Evolutionary conservation across 2,113 vertebrate species (phyloP).

Genomic region (Cryptotis parvus): DNA sequence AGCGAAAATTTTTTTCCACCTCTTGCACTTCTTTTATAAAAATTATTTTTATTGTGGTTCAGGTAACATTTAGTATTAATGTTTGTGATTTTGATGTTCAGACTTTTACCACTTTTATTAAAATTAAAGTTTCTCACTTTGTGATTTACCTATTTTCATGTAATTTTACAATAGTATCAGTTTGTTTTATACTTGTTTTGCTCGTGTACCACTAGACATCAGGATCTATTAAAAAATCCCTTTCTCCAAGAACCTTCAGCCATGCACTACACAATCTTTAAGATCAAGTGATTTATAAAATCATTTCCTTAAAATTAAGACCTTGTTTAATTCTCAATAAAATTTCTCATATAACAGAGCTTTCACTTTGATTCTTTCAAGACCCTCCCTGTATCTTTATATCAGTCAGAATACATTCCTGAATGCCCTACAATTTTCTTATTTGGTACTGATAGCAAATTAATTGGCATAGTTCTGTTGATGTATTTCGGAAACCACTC

Average conservation of each 20-base stretch:
- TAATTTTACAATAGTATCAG: no score
- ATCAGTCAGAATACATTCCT: background rate
- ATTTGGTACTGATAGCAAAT: background rate
- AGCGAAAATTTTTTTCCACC: background rate
- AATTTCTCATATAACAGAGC: background rate
- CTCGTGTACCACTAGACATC: no score
- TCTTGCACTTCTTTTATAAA: no score
- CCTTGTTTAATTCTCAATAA: constrained; percentile 2
- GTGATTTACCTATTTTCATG: no score
- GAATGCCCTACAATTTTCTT: background rate
- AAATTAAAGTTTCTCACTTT: no score
- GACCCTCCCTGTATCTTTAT: background rate
- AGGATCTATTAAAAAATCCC: no score
- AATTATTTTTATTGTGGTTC: no score
- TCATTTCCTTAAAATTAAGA: constrained; percentile 17
- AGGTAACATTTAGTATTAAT: no score
- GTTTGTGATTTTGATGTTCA: background rate
- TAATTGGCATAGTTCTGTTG: constrained; percentile 60
- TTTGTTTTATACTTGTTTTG: no score
- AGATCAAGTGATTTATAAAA: background rate
- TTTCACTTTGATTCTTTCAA: constrained; percentile 34
- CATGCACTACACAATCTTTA: background rate
- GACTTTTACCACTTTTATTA: background rate
- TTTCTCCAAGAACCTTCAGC: no score
- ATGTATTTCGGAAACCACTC: constrained; percentile 9